phyloP scores from a whole-genome alignment of 2,113 vertebrate genomes.

The Cyprinodon variegatus region DNA sequence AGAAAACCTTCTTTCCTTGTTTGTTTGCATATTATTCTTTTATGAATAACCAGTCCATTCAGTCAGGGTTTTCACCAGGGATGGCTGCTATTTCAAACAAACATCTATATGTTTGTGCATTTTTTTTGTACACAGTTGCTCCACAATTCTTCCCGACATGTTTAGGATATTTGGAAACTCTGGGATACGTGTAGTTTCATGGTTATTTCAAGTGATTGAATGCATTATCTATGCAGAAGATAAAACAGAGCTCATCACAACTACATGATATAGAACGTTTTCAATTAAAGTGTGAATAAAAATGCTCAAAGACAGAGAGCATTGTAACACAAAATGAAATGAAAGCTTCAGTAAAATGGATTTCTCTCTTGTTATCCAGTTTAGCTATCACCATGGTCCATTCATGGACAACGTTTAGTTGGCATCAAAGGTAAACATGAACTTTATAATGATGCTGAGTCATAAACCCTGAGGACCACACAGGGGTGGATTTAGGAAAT shows the following conservation, averaged over 20 bases:
- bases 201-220: conserved; percentile 8
- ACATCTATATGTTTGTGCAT: conserved; percentile 35
- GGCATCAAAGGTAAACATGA: too few relatives aligned
- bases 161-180: conserved; percentile 29
- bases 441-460: too few relatives aligned
- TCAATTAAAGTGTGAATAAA: neutral
- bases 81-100: conserved; percentile 1
- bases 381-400: too few relatives aligned
- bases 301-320: neutral
- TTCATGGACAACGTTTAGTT: too few relatives aligned
- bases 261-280: neutral
- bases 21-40: neutral
- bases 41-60: conserved; percentile 3
- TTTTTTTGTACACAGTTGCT: conserved; percentile 29
- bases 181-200: conserved; percentile 16
- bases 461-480: too few relatives aligned
- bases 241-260: neutral
- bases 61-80: neutral
- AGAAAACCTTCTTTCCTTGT: neutral
- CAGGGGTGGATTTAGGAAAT: too few relatives aligned
- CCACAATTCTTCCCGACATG: conserved; percentile 42
- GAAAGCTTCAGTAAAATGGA: too few relatives aligned
- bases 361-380: too few relatives aligned
- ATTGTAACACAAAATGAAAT: too few relatives aligned
- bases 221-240: conserved; percentile 5